Evolutionary conservation across 2,113 vertebrate genomes (phyloP), one percentile per base, ranked within the genome.

Genomic region (Macroglossus sobrinus): DNA sequence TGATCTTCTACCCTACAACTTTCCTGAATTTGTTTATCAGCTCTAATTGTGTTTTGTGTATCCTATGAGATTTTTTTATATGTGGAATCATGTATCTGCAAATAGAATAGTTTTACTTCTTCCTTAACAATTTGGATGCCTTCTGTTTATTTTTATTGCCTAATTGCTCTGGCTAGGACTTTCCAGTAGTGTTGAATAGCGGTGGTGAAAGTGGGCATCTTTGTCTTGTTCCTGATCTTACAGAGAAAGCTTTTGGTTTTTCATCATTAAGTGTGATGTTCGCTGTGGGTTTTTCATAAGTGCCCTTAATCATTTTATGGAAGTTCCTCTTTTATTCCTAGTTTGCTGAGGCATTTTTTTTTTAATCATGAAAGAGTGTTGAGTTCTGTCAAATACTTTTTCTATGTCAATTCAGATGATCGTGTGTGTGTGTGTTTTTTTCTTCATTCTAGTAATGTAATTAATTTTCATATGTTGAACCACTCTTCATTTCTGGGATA

Each of bases 221-320:
- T 81, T 84, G 43, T 84, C 68, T 89, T 95, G 22, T 89, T 89
- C 69, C 35, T 93, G 30, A 84, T 89, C 53, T 95, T 76, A 38
- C 12, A 30, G 21, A 30, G n/a, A 69, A 63, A 76, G 11, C 66
- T 72, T 93, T 89, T 50, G 61, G 53, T 85, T 79, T 89, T 76
- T 82, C 28, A 84, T 22, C 14, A 19, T 45, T 71, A 74, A 38
- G 35, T 57, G 11, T 40, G 68, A 68, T 71, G 30, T 81, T 92
- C 59, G 21, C 64, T 84, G 45, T 74, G 40, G 22, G 3, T 45
- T 61, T 89, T 93, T 89, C 13, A 57, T 92, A 38, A 93, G 71
- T 59, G 22, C 55, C 33, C 4, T 57, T 84, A 13, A 43, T 84
- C 63, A n/a, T 93, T 75, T 95, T 93, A 84, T 84, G 61, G 61